Base-by-base conservation (phyloP, 2,797 vertebrate genomes). In the Hephaestus fuliginosus region DNA sequence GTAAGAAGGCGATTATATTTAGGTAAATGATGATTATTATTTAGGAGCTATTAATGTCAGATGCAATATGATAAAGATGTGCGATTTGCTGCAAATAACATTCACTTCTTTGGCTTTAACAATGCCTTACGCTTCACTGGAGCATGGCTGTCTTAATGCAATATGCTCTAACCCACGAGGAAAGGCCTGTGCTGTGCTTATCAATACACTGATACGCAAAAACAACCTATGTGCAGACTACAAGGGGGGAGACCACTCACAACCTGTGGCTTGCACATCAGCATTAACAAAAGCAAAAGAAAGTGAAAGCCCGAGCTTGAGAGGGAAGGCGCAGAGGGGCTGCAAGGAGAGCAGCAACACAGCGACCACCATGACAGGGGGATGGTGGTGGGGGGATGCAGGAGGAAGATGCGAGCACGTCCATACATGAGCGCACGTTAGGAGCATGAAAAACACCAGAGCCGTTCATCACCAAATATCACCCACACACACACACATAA, bases 351-450 rank as follows among this genome's bases (percentile, higher is more conserved):
- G 81, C 49, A 80, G 72, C 62, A 87, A 71, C 73, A 70, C 84
- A 70, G 81, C 90, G 87, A 92, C 95, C 94, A 94, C 94, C 95
- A 95, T 95, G 93, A 92, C 86, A 55, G 52, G 55, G 57, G 39
- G 3, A 33, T 5, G 30, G 30, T 33, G 30, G 30, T 33, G 41
- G 78, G 86, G 76, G 80, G 76, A 63, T 60, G 86, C 76, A 73
- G 67, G 69, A 55, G 20, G 87, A 78, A 69, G 84, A 92, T 72
- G 79, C 72, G 28, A 61, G 58, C 72, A 39, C 70, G 8, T 25
- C 36, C 30, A 33, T 33, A 64, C 63, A 36, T 5, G 71, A 84
- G 75, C 57, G 58, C 84, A 70, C 55, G 70, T 39, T 1, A 46
- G 1, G 4, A 10, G 57, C 86, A 80, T 51, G 53, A 49, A 88